Evolutionary conservation across 2,888 invertebrate genomes (phyloP).

Genomic region (Plebejus anna): DNA sequence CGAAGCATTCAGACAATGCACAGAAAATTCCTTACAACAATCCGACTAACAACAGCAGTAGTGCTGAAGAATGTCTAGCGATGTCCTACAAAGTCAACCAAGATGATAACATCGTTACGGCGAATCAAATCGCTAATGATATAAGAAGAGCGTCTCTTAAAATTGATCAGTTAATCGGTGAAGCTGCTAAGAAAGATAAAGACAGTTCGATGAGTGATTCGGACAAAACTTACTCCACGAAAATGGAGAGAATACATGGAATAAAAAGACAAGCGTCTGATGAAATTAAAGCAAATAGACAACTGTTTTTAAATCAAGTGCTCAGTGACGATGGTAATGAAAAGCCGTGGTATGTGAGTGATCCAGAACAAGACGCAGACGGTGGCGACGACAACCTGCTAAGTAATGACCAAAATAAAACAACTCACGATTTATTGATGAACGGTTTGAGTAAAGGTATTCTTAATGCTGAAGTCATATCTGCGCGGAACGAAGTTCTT

Average conservation of each 20-base stretch:
- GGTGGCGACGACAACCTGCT: conserved; percentile 59
- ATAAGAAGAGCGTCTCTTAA: conserved; percentile 78
- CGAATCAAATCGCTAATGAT: conserved; percentile 77
- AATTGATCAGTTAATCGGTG: conserved; percentile 77
- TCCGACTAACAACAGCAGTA: conserved; percentile 65
- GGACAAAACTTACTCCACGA: conserved; percentile 74
- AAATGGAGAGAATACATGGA: conserved; percentile 80
- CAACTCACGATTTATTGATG: conserved; percentile 61
- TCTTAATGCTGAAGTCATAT: conserved; percentile 58
- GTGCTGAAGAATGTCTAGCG: conserved; percentile 70
- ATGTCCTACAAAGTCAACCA: conserved; percentile 77
- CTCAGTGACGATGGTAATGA: conserved; percentile 64
- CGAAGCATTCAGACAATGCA: conserved; percentile 56
- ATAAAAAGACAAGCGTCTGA: conserved; percentile 73
- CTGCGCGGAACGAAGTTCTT: conserved; percentile 69
- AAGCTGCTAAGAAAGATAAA: conserved; percentile 59
- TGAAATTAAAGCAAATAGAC: conserved; percentile 71
- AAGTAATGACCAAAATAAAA: conserved; percentile 58
- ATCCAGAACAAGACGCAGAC: conserved; percentile 71
- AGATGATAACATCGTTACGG: conserved; percentile 77
- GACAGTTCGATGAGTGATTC: conserved; percentile 60
- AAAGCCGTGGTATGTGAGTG: conserved; percentile 76
- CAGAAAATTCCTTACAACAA: conserved; percentile 59
- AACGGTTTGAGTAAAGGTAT: conserved; percentile 55
- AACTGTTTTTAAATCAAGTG: conserved; percentile 68